A percentile compares a stretch with the other conserved stretches of the same genome.
Conservation (phyloP, 2,888 invertebrate species). For the Papilio gigon region DNA sequence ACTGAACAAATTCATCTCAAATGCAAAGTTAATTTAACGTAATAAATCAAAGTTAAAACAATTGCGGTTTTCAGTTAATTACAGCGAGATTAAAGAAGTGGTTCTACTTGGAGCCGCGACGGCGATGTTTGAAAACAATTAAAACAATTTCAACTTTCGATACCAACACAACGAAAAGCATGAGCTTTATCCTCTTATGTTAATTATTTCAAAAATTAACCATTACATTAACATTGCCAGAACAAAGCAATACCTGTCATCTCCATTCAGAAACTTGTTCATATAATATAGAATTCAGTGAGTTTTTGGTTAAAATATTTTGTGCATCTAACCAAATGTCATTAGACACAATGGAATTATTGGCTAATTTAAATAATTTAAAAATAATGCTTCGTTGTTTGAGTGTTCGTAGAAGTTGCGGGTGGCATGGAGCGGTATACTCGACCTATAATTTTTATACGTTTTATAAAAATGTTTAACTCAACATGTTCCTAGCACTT, state of each 20-base stretch:
- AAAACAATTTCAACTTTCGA: too few relatives aligned
- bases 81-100: background rate
- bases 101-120: background rate
- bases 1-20: background rate
- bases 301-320: too few relatives aligned
- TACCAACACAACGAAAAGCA: too few relatives aligned
- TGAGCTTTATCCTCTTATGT: too few relatives aligned
- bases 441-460: background rate
- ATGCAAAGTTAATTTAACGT: constrained; percentile 6
- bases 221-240: too few relatives aligned
- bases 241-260: too few relatives aligned
- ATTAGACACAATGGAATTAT: too few relatives aligned
- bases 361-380: background rate
- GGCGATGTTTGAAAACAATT: background rate
- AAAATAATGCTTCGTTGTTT: background rate
- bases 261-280: too few relatives aligned
- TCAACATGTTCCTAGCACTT: constrained; percentile 8
- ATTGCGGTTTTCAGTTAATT: background rate
- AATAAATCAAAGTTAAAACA: background rate
- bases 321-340: too few relatives aligned
- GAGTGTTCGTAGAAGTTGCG: constrained; percentile 9
- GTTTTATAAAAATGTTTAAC: background rate
- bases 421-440: constrained; percentile 16
- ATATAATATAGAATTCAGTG: too few relatives aligned
- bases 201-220: too few relatives aligned